Evolutionary conservation across 2,113 vertebrate species (phyloP), one percentile per base, ranked within the genome.

Genomic region (Puntigrus tetrazona): DNA sequence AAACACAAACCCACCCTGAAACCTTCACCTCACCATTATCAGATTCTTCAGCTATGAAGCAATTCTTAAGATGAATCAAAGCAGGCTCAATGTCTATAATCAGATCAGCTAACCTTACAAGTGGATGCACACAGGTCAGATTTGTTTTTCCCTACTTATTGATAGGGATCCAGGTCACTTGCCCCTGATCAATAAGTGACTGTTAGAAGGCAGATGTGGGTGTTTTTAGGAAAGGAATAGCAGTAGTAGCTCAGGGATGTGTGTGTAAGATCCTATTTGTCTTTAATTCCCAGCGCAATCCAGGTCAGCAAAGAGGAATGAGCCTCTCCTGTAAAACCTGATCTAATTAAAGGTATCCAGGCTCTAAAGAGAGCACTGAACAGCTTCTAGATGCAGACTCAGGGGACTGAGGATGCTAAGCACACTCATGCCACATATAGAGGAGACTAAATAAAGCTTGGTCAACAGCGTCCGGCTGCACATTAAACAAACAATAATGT

Each of bases 261-360:
- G 67, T 45, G 41, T 73, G 52, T 5, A 65, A 25, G 18, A 55
- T 79, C 29, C 91, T 88, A 83, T 88, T 88, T 88, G 90, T 87
- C 88, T 88, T 89, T 91, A 91, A 92, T 91, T 90, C 90, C 93
- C 91, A 88, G 84, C 80, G 87, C 90, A 88, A 92, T 91, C 92
- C 91, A 91, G 94, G 92, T 94, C 92, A 92, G 92, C 90, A 90
- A 89, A 92, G 91, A 92, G 88, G 91, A 92, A 93, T 93, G 93
- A 92, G 89, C 88, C 90, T 91, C 88, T 88, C 90, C 88, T 89
- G 92, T 92, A 93, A 92, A 93, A 91, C 91, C 90, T 92, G 90
- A 92, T 92, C 92, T 92, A 94, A 94, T 93, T 94, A 94, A 93
- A 92, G 89, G 86, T 85, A 92, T 90, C 87, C 87, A 57, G 84